Evolutionary conservation across 2,113 vertebrate genomes (phyloP).

Genomic region (Chlorodrepanis virens): DNA sequence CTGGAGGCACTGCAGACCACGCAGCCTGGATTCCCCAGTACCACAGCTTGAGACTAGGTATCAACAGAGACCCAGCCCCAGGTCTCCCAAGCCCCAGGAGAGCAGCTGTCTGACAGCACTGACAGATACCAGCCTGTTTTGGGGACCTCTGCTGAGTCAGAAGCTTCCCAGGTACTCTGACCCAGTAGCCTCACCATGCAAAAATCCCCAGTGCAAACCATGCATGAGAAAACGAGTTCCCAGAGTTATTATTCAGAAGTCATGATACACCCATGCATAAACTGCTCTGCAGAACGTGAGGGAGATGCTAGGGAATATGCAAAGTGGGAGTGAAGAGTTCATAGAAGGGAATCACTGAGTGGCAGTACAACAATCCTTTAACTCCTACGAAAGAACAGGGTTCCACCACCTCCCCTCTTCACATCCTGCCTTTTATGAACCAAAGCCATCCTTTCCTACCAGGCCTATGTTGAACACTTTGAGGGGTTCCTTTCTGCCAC

Average conservation of each 20-base stretch:
- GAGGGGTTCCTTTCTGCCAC: not conserved
- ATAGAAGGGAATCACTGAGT: not conserved
- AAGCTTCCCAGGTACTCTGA: not conserved
- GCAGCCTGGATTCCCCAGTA: not conserved
- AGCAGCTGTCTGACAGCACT: not conserved
- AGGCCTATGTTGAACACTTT: not conserved
- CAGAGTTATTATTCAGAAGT: not conserved
- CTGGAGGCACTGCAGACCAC: not conserved
- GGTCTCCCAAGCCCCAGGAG: not conserved
- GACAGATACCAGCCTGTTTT: not conserved
- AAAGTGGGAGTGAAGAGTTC: not conserved
- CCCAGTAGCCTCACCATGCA: not conserved
- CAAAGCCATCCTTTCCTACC: not conserved
- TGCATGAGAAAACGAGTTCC: not conserved
- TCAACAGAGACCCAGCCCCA: not conserved
- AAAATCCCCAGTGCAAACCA: not conserved
- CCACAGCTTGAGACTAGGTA: fast-evolving
- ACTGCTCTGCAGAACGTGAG: not conserved
- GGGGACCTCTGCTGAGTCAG: not conserved
- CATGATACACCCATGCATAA: not conserved
- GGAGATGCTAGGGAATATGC: not conserved
- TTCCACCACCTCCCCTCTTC: not conserved
- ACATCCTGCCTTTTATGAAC: not conserved
- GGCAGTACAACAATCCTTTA: not conserved
- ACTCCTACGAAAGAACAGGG: not conserved